Percentiles rank a stretch among this genome's conserved stretches.
These are phyloP conservation scores for Ceramica pisi DNA, from an alignment of 2,888 invertebrate species.

Conservation along the genomic window DNA sequence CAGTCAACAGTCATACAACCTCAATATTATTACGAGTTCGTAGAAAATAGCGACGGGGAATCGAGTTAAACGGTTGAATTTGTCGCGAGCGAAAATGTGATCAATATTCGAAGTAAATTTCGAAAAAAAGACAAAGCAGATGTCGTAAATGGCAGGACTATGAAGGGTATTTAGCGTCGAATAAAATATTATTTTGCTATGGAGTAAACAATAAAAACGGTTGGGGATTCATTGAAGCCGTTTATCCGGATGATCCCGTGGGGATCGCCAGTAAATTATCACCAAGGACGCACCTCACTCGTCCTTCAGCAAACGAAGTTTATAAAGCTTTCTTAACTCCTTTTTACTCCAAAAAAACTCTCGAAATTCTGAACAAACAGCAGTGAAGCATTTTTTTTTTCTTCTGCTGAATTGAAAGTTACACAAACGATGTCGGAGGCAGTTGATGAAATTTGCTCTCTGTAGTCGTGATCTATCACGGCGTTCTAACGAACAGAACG, in stretches of 20 bases:
- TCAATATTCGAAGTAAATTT: constrained; percentile 68
- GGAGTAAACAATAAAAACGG: constrained; percentile 74
- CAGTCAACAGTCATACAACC: constrained; percentile 4
- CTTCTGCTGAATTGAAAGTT: constrained; percentile 34
- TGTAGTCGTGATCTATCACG: constrained; percentile 61
- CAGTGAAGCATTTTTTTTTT: constrained; percentile 16
- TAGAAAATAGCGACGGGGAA: constrained; percentile 22
- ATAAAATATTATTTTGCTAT: constrained; percentile 73
- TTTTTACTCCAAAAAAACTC: constrained; percentile 9
- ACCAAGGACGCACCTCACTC: constrained; percentile 63
- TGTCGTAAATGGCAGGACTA: constrained; percentile 67
- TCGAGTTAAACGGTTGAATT: constrained; percentile 48
- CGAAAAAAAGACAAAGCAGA: constrained; percentile 63
- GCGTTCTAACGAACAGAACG: constrained; percentile 49
- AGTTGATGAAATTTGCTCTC: constrained; percentile 44
- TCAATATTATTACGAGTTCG: constrained; percentile 2
- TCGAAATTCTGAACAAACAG: constrained; percentile 12
- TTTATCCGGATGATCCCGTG: constrained; percentile 80
- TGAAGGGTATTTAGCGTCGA: constrained; percentile 67
- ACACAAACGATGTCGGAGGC: constrained; percentile 26
- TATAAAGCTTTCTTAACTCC: constrained; percentile 7
- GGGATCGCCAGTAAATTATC: constrained; percentile 77
- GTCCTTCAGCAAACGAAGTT: constrained; percentile 31
- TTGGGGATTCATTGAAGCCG: constrained; percentile 77
- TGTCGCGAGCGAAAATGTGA: constrained; percentile 53